Base-by-base conservation (phyloP, 92 coral and sea anemone genomes). In the Virgularia gustaviana region DNA sequence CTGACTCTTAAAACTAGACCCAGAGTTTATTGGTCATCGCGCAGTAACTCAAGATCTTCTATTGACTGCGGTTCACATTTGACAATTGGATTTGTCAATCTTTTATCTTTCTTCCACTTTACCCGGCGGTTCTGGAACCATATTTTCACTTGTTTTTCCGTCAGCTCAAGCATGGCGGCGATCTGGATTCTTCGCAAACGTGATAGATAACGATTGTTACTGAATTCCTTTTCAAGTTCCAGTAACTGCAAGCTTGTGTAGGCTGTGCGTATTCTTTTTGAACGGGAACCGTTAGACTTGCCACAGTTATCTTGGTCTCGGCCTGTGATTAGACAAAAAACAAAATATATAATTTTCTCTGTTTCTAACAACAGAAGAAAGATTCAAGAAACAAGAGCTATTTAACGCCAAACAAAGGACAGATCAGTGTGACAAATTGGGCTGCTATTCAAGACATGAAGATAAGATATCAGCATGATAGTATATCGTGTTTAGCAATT, bases 101-200 rank as follows among this genome's bases (percentile, higher is more conserved):
- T 34, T 68, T 61, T 89, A 84, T 92, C 98, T 38, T 92, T 92
- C 78, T 92, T 92, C 98, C 98, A 92, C 35, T 92, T 92, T 7
- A 92, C 98, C 12, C 98, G 87, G 47, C 98, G 94, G 80, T 92
- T 92, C 61, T 92, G 98, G 75, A 92, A 92, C 98, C 98, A 92
- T 57, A 92, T 92, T 86, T 92, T 92, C 42, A 92, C 98, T 84
- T 92, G 98, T 32, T 92, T 92, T 64, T 92, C 98, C 36, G 96
- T 86, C 43, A 92, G 66, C 70, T 92, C 96, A 16, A 92, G 83
- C 45, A 92, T 76, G 1, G 98, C 98, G 27, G 98, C 98, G 37
- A 92, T 92, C 79, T 92, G 98, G 52, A 92, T 92, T 68, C 98
- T 86, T 63, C 98, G 78, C 1, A 92, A 73, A 9, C 98, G 88